Conservation (phyloP, 2,888 invertebrate species). For the Nomada flava region DNA sequence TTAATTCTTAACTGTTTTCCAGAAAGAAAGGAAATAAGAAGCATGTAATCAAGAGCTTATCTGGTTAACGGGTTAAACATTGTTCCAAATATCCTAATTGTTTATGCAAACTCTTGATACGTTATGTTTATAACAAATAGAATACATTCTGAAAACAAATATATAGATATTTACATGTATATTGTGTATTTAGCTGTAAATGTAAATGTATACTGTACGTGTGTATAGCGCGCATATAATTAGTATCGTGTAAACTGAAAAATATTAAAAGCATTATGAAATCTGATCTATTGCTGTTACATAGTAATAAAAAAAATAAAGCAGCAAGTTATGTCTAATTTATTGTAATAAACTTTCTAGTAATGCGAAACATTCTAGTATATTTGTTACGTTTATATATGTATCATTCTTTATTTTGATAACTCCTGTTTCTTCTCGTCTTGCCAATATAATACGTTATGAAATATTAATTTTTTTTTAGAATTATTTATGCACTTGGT, state of each 20-base stretch:
- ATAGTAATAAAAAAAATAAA: slow-evolving; percentile 19
- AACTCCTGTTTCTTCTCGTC: too few relatives aligned
- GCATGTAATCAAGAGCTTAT: too few relatives aligned
- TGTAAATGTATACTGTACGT: slow-evolving; percentile 20
- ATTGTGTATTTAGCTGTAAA: slow-evolving; percentile 37
- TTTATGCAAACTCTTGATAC: not conserved
- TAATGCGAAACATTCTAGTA: not conserved
- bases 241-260: slow-evolving; percentile 11
- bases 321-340: slow-evolving; percentile 7
- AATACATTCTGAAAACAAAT: slow-evolving; percentile 6
- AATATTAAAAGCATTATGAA: slow-evolving; percentile 6
- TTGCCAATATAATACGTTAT: too few relatives aligned
- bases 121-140: not conserved
- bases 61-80: not conserved
- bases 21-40: too few relatives aligned
- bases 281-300: slow-evolving; percentile 6
- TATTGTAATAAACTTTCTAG: not conserved
- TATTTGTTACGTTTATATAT: not conserved
- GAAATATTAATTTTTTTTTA: too few relatives aligned
- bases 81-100: slow-evolving; percentile 5
- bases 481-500: too few relatives aligned
- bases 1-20: too few relatives aligned
- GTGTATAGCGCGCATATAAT: slow-evolving; percentile 1
- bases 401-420: not conserved
- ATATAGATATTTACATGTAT: slow-evolving; percentile 19